Evolutionary conservation across 2,888 invertebrate species (phyloP).

Genomic region (Thelaira solivaga): DNA sequence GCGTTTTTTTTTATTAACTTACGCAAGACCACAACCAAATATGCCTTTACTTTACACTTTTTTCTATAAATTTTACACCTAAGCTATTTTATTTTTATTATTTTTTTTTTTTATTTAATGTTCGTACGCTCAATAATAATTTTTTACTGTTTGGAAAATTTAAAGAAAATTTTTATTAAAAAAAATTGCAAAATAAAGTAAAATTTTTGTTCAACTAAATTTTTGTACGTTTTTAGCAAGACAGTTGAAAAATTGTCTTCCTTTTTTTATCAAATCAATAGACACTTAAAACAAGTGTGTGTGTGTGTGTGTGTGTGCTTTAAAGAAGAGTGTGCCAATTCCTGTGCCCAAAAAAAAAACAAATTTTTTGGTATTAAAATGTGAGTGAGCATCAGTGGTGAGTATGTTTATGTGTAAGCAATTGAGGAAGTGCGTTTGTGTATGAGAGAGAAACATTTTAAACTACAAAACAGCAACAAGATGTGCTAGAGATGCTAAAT

Average conservation of each 20-base stretch:
- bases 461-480: conserved; percentile 50
- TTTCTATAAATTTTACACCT: neutral
- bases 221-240: conserved; percentile 30
- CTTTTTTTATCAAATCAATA: conserved; percentile 48
- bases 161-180: neutral
- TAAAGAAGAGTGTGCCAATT: conserved; percentile 27
- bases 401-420: neutral
- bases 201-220: conserved; percentile 28
- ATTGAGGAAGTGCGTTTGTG: neutral
- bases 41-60: neutral
- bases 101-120: neutral
- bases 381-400: neutral
- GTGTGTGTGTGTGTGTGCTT: conserved; percentile 6
- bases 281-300: conserved; percentile 18
- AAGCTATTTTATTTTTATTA: neutral
- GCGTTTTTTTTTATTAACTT: conserved; percentile 12
- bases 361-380: too few species aligned
- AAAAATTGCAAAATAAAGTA: too few species aligned
- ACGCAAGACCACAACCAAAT: conserved; percentile 33
- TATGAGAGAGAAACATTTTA: conserved; percentile 34
- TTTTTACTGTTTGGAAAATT: neutral
- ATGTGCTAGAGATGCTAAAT: conserved; percentile 63
- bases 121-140: too few species aligned
- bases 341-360: conserved; percentile 6
- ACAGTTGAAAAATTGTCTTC: conserved; percentile 22